Percentiles rank a stretch among this genome's conserved stretches.
These are phyloP conservation scores for Aphrocallistes beatrix DNA, from an alignment of 37 sponge, comb jelly and placozoan species.

Conservation along the genomic window DNA sequence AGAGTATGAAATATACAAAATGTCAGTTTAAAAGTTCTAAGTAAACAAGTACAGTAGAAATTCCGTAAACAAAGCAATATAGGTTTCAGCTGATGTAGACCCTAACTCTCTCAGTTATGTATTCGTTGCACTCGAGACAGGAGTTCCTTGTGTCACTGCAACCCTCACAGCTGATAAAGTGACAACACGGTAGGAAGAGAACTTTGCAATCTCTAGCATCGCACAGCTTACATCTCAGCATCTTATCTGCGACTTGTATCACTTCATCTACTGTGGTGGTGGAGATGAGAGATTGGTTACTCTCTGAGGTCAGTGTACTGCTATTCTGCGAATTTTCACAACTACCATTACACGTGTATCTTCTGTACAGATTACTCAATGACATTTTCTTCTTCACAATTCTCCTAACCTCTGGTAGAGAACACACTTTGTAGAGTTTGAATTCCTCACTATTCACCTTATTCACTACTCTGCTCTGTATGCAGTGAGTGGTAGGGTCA, in stretches of 20 bases:
- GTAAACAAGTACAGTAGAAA: neutral
- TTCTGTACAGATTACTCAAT: neutral
- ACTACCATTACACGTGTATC: neutral
- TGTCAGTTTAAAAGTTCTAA: neutral
- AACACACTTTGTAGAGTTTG: neutral
- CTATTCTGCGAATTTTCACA: too few relatives aligned
- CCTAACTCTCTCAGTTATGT: constrained; percentile 15
- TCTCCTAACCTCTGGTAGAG: neutral
- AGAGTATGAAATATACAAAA: neutral
- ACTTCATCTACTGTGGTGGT: neutral
- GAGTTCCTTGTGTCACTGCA: neutral
- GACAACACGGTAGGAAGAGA: neutral
- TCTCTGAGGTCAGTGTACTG: neutral
- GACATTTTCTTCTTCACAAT: neutral
- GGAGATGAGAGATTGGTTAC: neutral
- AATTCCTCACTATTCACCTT: neutral
- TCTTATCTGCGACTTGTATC: neutral
- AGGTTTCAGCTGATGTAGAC: neutral
- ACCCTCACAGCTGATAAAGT: constrained; percentile 8
- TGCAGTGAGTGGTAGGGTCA: neutral
- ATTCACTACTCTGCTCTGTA: constrained; percentile 1
- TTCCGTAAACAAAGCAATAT: neutral
- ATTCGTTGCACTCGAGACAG: neutral
- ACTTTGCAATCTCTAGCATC: neutral
- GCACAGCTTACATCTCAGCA: constrained; percentile 13